A percentile compares a stretch with the other conserved stretches of the same genome.
These are phyloP conservation scores for Ephialtes manifestator DNA, from an alignment of 2,888 invertebrate genomes.

Conservation along the genomic window DNA sequence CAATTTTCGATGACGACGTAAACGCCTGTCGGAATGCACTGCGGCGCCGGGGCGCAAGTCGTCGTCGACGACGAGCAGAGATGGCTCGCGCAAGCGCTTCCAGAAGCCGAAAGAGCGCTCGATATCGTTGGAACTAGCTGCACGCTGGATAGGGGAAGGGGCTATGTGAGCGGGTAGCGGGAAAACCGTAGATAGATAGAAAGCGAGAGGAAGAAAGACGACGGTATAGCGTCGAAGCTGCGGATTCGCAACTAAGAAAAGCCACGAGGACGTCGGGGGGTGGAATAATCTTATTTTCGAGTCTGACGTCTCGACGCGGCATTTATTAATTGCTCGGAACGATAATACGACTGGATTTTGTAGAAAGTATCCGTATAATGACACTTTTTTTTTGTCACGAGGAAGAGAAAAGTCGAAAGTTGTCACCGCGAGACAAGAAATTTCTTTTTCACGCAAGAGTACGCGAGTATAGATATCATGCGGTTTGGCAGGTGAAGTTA, in stretches of 20 bases:
- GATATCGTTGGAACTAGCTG: slow-evolving; percentile 68
- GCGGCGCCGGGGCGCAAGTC: slow-evolving; percentile 62
- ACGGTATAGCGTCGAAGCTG: slow-evolving; percentile 21
- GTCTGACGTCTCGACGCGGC: slow-evolving; percentile 2
- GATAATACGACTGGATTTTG: not conserved
- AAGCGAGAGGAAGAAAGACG: slow-evolving; percentile 39
- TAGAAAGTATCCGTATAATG: not conserved
- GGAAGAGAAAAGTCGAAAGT: slow-evolving; percentile 13
- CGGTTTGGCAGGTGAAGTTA: not conserved
- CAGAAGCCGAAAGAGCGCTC: slow-evolving; percentile 68
- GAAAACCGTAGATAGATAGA: slow-evolving; percentile 40
- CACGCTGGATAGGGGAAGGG: slow-evolving; percentile 18
- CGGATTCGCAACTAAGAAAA: slow-evolving; percentile 39
- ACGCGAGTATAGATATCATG: slow-evolving; percentile 2
- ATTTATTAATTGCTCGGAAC: slow-evolving; percentile 41
- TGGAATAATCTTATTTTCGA: slow-evolving; percentile 47
- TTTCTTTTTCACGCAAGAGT: not conserved
- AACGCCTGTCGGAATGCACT: slow-evolving; percentile 66
- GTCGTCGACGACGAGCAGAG: slow-evolving; percentile 9
- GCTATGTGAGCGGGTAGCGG: slow-evolving; percentile 28
- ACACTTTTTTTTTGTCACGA: not conserved
- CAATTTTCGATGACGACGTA: slow-evolving; percentile 47
- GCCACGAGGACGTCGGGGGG: slow-evolving; percentile 20
- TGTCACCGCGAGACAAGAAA: not conserved
- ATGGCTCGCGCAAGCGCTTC: slow-evolving; percentile 72